A percentile compares a stretch with the other conserved stretches of the same genome.
phyloP scores from a whole-genome alignment of 2,888 invertebrate genomes.

The Achlya flavicornis region DNA sequence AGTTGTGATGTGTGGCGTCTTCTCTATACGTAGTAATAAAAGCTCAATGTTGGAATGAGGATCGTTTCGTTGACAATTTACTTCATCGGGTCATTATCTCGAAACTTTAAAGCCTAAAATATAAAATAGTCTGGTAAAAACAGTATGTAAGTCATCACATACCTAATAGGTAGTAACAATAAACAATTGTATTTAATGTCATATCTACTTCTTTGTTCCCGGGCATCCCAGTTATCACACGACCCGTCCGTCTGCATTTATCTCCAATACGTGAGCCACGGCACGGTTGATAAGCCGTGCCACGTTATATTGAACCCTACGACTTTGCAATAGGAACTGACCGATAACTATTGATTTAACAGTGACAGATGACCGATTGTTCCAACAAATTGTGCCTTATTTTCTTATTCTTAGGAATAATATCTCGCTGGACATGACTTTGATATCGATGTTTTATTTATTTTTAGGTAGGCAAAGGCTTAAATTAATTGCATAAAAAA shows the following conservation, averaged over 20 bases:
- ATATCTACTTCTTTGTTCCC: conserved; percentile 5
- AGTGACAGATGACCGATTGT: conserved; percentile 38
- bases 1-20: too few relatives aligned
- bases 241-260: conserved; percentile 26
- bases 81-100: too few relatives aligned
- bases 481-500: too few relatives aligned
- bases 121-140: too few relatives aligned
- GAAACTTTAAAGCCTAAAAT: too few relatives aligned
- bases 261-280: conserved; percentile 48
- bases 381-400: conserved; percentile 12
- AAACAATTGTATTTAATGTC: neutral
- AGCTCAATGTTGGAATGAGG: too few relatives aligned
- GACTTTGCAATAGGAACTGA: conserved; percentile 28
- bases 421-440: neutral
- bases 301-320: conserved; percentile 28
- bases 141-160: too few relatives aligned
- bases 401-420: neutral
- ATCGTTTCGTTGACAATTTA: too few relatives aligned
- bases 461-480: neutral
- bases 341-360: conserved; percentile 24
- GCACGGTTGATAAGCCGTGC: conserved; percentile 19
- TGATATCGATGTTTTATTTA: neutral
- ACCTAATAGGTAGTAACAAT: too few relatives aligned
- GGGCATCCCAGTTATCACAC: conserved; percentile 4
- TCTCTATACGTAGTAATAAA: too few relatives aligned